Base-by-base conservation (phyloP, 2,888 invertebrate species). In the Lysandra bellargus region DNA sequence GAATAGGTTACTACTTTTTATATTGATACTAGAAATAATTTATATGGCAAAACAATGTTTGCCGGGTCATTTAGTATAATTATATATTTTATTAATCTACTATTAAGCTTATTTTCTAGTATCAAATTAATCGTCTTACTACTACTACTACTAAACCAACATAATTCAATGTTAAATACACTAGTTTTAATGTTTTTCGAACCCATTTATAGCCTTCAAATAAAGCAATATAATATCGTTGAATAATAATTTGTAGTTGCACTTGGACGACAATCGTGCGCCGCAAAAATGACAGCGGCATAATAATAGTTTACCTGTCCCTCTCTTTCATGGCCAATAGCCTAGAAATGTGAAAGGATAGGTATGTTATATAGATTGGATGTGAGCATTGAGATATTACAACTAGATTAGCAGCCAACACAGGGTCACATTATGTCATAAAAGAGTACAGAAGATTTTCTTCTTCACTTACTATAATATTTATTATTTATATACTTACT, bases 291-390 rank as follows among this genome's bases (percentile, higher is more conserved):
- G 76, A 76, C 76, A 76, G 30, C 53, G 14, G 76, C 53, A 76
- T 57, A 76, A 76, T 53, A 76, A 76, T 57, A 53, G 53, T 76
- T 33, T 17, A 76, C 76, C 57, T 76, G 53, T 76, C 76, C 17
- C 76, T 76, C 49, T 76, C 76, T 57, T 23, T 76, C 76, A 12
- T 76, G 76, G 76, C 76, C 76, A 76, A 53, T 76, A 76, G 53
- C 76, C 76, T 76, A 76, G 76, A 76, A 76, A 76, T 76, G 76
- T 57, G 76, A 57, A 76, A 33, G 76, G 76, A 76, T 76, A 76
- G 76, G 57, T 33, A 49, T 75, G 30, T 75, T 49, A 75, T 76
- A 53, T 76, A 76, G 30, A 53, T 76, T 33, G 5, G 33, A 57
- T 7, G 30, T 17, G 0, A 57, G 30, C 76, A 57, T 76, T 53